phyloP scores from a whole-genome alignment of 2,113 vertebrate genomes.

The Elephas maximus region DNA sequence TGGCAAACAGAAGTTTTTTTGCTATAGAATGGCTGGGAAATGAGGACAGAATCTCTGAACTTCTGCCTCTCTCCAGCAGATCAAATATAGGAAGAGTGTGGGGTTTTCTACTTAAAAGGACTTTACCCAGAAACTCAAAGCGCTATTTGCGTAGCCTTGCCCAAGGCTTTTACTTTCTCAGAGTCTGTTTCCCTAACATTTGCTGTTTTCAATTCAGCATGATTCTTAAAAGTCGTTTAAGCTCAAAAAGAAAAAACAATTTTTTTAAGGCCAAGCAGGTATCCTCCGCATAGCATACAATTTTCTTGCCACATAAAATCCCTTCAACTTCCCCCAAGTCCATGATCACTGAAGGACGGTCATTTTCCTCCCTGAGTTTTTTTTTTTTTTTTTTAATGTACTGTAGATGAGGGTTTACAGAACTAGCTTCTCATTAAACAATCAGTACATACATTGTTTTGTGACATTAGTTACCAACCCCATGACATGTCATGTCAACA shows the following conservation, averaged over 20 bases:
- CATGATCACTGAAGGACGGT: neutral
- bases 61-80: neutral
- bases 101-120: neutral
- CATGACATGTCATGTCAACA: no score
- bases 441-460: no score
- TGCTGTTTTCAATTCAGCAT: conserved; percentile 14
- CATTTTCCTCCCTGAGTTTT: neutral
- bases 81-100: accelerated
- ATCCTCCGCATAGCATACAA: neutral
- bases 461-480: no score
- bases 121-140: neutral
- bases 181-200: neutral
- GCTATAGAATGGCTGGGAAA: neutral
- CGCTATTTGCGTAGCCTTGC: neutral
- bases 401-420: no score
- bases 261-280: neutral
- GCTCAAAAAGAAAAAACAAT: neutral
- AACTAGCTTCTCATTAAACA: no score
- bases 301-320: neutral
- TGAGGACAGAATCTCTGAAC: neutral
- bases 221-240: neutral
- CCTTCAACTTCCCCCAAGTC: neutral
- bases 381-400: no score
- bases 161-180: neutral
- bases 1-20: neutral